Base-by-base conservation (phyloP, 1,140 invertebrate genomes). In the Magallana angulata region DNA sequence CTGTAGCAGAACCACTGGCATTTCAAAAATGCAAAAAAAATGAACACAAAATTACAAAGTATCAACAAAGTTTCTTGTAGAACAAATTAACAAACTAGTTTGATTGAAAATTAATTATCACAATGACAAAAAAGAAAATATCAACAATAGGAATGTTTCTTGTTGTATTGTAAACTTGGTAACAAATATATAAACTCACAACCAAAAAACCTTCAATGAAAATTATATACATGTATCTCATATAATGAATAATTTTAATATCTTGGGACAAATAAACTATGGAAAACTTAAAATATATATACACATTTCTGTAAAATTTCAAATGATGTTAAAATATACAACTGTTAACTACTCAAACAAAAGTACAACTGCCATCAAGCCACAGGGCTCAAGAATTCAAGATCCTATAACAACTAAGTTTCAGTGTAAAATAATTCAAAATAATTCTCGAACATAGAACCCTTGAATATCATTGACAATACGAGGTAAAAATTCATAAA, bases 91-190 rank as follows among this genome's bases (percentile, higher is more conserved):
- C 11, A 71, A 76, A 76, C 24, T 12, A 36, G 11, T 76, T 76
- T 76, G 68, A 76, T 76, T 76, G 68, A 76, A 76, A 76, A 71
- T 62, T 62, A 76, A 30, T 76, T 76, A 76, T 76, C 68, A 76
- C 68, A 76, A 76, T 76, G 24, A 18, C 60, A 64, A n/a, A 64
- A 76, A 76, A 76, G 36, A 48, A 48, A 48, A 48, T 48, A 48
- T 48, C 36, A 48, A 18, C 8, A 76, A 71, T 11, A 11, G 68
- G 68, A 76, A 76, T 76, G 68, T 76, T 76, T 76, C 68, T 30
- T 76, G 24, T 18, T 30, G 30, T 11, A 71, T 30, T 30, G 30
- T 76, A 76, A 36, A 76, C 36, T 12, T 76, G 24, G 68, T 36
- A 76, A 76, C 24, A 76, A 76, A 76, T 30, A 76, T 30, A 71